phyloP scores from a whole-genome alignment of 2,888 invertebrate species.

The Synergus japonicus region DNA sequence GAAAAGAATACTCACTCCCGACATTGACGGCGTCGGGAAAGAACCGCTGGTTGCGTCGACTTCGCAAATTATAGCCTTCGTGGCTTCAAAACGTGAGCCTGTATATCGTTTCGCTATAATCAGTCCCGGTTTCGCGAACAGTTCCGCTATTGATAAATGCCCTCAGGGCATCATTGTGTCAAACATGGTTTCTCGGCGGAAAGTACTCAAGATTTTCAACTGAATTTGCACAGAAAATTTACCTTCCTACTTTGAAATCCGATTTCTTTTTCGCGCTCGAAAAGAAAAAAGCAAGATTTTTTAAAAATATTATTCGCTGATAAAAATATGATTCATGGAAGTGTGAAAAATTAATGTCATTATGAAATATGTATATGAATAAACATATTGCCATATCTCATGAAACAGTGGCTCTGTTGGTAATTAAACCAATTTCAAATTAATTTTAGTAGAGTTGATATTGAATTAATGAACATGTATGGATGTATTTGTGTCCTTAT shows the following conservation, averaged over 20 bases:
- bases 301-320: not conserved
- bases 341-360: no score
- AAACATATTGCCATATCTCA: no score
- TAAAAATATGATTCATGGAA: no score
- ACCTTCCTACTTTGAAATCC: not conserved
- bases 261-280: not conserved
- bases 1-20: conserved; percentile 65
- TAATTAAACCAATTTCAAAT: not conserved
- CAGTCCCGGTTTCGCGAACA: conserved; percentile 29
- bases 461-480: no score
- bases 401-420: not conserved
- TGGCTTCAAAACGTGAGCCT: conserved; percentile 49
- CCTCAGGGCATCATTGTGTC: not conserved
- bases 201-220: not conserved
- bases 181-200: not conserved
- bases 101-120: conserved; percentile 50
- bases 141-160: conserved; percentile 35
- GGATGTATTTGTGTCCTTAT: no score
- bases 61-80: conserved; percentile 57
- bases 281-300: not conserved
- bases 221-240: not conserved
- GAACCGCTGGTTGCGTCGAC: conserved; percentile 61
- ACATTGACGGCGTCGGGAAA: conserved; percentile 63
- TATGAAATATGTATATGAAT: no score
- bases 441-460: no score